Evolutionary conservation across 2,888 invertebrate species (phyloP), one percentile per base, ranked within the genome.

Genomic region (Agonopterix heracliana): DNA sequence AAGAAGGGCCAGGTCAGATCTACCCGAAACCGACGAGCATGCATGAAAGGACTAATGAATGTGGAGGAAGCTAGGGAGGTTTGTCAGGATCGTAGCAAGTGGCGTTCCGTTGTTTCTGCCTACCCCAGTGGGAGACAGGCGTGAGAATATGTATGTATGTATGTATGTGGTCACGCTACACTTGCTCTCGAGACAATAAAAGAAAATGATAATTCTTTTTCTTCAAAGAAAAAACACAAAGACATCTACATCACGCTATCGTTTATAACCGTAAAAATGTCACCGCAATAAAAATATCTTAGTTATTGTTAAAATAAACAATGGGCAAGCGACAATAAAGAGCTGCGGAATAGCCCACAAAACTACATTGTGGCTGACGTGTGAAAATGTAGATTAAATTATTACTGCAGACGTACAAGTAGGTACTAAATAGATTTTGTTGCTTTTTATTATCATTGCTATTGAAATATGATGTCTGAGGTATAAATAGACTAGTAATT

Each of bases 301-400:
- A 63, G 78, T 80, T 84, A 87, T 87, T 86, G 87, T 87, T 83
- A 75, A 67, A 78, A 86, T 84, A 86, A 84, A 87, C 86, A 87
- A 87, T 84, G 72, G 79, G 41, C 56, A 55, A 68, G 60, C 55
- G 75, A 78, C 76, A 75, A 78, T 84, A 81, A 84, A 80, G 67
- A 68, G 70, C 61, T 65, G 71, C 69, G 66, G 78, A 77, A 78
- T 77, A 62, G 76, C 73, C 78, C 76, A 74, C 79, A 66, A 64
- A 72, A 72, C 66, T 72, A 71, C 73, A 65, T 61, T 63, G 64
- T 73, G 71, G 72, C 67, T 72, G 76, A 81, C 75, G 76, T 79
- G 78, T 74, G 74, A 74, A 76, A 71, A 74, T 71, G 60, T 74
- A 80, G 82, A 83, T 40, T 64, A 63, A 35, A 3, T 9, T n/a